phyloP scores from a whole-genome alignment of 2,888 invertebrate species.

The Lasioglossum leucozonium region DNA sequence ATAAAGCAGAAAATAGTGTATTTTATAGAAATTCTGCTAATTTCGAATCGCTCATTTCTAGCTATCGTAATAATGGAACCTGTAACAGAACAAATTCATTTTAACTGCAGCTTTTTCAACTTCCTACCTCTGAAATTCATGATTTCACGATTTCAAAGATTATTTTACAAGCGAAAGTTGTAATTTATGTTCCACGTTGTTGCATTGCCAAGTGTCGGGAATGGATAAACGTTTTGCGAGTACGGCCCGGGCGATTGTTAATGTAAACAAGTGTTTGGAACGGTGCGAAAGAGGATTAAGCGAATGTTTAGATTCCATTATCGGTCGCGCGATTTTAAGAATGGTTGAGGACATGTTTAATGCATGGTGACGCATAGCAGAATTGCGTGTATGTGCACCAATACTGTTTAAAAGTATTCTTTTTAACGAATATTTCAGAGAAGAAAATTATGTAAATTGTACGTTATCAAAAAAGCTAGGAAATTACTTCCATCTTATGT shows the following conservation, averaged over 20 bases:
- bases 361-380: not conserved
- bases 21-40: not conserved
- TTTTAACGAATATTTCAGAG: not conserved
- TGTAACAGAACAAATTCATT: not conserved
- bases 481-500: not conserved
- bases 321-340: not conserved
- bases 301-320: constrained; percentile 3
- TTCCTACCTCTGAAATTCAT: too few species aligned
- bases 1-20: not conserved
- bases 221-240: not conserved
- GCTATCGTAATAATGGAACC: not conserved
- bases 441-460: not conserved
- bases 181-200: not conserved
- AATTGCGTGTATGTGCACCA: not conserved
- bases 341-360: not conserved
- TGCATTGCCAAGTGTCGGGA: not conserved
- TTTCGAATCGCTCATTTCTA: not conserved
- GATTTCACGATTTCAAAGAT: not conserved
- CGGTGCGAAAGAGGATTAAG: not conserved
- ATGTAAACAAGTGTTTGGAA: not conserved
- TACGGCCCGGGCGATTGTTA: not conserved
- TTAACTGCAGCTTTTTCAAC: not conserved
- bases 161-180: not conserved
- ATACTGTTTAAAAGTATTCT: not conserved
- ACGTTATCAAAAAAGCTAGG: not conserved